A percentile compares a stretch with the other conserved stretches of the same genome.
These are phyloP conservation scores for Petrocephalus sullivani DNA, from an alignment of 2,797 vertebrate genomes.

Conservation along the genomic window DNA sequence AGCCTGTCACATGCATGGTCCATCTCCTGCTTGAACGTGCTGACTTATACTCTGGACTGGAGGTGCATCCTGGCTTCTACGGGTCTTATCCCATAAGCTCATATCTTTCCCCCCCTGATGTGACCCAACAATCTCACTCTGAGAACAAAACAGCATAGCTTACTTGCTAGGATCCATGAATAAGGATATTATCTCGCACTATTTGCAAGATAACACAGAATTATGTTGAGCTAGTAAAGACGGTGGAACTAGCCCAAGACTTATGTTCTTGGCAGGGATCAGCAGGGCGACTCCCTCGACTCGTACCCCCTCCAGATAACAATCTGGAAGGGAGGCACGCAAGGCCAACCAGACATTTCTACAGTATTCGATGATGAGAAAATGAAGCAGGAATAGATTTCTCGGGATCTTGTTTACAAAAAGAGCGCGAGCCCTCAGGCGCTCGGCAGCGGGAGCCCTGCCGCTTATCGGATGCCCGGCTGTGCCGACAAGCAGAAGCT, in stretches of 20 bases:
- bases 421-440: background rate
- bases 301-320: too few relatives aligned
- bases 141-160: background rate
- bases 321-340: background rate
- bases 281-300: background rate
- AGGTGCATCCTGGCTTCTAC: background rate
- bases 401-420: constrained; percentile 8
- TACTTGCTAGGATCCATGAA: background rate
- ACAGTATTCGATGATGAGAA: background rate
- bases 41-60: background rate
- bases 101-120: background rate
- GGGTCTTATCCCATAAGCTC: background rate
- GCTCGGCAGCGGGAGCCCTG: background rate
- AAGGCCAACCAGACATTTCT: background rate
- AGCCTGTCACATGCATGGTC: background rate
- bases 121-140: background rate
- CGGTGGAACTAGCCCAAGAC: background rate
- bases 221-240: background rate
- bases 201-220: background rate
- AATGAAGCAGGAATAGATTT: background rate
- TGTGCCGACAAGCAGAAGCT: background rate
- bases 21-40: background rate
- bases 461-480: constrained; percentile 1
- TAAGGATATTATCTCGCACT: background rate
- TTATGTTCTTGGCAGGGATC: background rate